phyloP scores from a whole-genome alignment of 2,888 invertebrate genomes.

The Amiota communis region DNA sequence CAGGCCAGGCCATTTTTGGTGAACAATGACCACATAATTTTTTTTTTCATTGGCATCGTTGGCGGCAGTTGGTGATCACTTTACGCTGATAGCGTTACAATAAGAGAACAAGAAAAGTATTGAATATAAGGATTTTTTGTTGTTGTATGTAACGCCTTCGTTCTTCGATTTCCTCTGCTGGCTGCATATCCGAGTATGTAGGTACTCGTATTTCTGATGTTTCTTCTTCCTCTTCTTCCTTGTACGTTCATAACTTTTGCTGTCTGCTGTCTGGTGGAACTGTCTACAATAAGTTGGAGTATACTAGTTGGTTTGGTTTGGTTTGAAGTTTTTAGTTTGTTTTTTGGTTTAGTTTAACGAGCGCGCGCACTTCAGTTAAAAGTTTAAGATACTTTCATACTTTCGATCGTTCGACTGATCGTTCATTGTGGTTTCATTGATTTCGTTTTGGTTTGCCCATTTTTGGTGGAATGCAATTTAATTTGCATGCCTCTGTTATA shows the following conservation, averaged over 20 bases:
- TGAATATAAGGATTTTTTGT: constrained; percentile 9
- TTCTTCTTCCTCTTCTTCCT: background rate
- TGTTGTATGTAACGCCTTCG: background rate
- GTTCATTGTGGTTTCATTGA: background rate
- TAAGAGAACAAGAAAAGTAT: background rate
- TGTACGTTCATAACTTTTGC: constrained; percentile 14
- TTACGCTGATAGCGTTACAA: constrained; percentile 13
- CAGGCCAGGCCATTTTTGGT: background rate
- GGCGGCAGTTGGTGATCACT: constrained; percentile 3
- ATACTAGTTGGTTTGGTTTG: no score
- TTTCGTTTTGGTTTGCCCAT: background rate
- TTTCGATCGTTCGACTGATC: constrained; percentile 3
- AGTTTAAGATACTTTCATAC: no score
- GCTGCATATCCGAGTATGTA: background rate
- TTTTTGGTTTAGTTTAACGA: no score
- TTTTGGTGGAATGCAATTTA: constrained; percentile 18
- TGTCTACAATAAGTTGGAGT: no score
- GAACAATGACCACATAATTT: constrained; percentile 16
- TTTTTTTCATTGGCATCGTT: constrained; percentile 5
- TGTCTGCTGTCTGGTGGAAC: background rate
- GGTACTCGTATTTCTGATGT: background rate
- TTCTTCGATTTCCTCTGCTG: background rate
- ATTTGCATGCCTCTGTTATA: constrained; percentile 23
- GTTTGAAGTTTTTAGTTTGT: no score
- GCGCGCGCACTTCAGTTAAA: no score